Evolutionary conservation across 1,140 invertebrate genomes (phyloP).

Genomic region (Galleria mellonella): DNA sequence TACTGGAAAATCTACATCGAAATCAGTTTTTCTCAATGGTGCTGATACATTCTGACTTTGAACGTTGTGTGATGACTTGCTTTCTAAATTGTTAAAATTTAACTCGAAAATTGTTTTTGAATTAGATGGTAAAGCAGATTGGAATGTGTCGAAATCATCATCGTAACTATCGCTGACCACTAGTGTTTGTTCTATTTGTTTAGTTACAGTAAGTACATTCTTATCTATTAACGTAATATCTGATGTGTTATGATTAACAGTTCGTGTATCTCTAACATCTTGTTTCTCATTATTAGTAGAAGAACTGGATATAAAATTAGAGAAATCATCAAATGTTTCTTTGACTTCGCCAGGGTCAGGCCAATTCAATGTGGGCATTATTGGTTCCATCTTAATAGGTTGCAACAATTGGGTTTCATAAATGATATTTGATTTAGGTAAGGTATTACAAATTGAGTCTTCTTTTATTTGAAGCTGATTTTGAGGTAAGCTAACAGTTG

Average conservation of each 20-base stretch:
- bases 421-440: slow-evolving; percentile 13
- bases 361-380: slow-evolving; percentile 65
- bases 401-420: slow-evolving; percentile 54
- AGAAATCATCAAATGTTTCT: slow-evolving; percentile 60
- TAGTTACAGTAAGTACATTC: no score
- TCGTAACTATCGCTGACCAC: slow-evolving; percentile 18
- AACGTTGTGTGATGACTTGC: neutral
- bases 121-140: slow-evolving; percentile 40
- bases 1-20: slow-evolving; percentile 16
- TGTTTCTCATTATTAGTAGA: slow-evolving; percentile 19
- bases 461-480: neutral
- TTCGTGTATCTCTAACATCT: neutral
- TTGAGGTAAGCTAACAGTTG: neutral
- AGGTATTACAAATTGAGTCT: slow-evolving; percentile 1
- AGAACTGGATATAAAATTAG: slow-evolving; percentile 48
- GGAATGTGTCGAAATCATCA: slow-evolving; percentile 69
- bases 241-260: no score
- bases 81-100: slow-evolving; percentile 5
- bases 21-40: slow-evolving; percentile 9
- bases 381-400: slow-evolving; percentile 59
- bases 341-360: slow-evolving; percentile 68
- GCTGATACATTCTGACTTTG: neutral
- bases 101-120: neutral
- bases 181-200: no score
- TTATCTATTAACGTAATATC: no score